Evolutionary conservation across 2,113 vertebrate species (phyloP), one percentile per base, ranked within the genome.

Genomic region (Perca fluviatilis): DNA sequence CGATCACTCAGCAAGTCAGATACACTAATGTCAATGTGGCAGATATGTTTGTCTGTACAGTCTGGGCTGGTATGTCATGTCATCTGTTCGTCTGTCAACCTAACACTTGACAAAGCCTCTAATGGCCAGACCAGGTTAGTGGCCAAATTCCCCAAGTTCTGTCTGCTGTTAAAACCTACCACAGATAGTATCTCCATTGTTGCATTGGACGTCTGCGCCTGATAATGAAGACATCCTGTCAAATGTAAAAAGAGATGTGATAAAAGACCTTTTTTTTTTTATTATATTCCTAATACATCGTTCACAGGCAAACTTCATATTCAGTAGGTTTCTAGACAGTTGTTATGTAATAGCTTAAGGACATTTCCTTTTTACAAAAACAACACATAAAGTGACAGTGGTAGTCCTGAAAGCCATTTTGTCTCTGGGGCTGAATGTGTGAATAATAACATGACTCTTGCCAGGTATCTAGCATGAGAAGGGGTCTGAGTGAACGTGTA

Each of bases 161-260:
- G 19, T 46, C 16, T 21, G 21, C 53, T 43, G 36, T 50, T 60
- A 2, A 69, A 61, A 88, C 95, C 90, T 47, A 96, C 95, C 89
- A 72, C 95, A 96, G 58, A 95, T 13, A 0, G 82, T 94, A 27
- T 95, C 95, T 68, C 89, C 92, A 0, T 64, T 49, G 0, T 78
- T 1, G 72, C 95, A 96, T 30, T 0, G 64, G 53, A 4, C 81
- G 68, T 90, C 89, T 46, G 85, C 30, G 0, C 72, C 53, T 51
- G 92, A 81, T 58, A 78, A 0, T 2, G 92, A 87, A 67, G 95
- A 92, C 95, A 96, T 96, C 77, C 93, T 95, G 82, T 49, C 16
- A 25, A 70, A 71, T 50, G 4, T 53, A 36, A 58, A 81, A 82
- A 58, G 10, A 71, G 25, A 82, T 27, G 18, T 23, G 21, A 36